Percentiles rank a stretch among this genome's conserved stretches.
These are phyloP conservation scores for Dioctria rufipes DNA, from an alignment of 2,888 invertebrate genomes.

Conservation along the genomic window DNA sequence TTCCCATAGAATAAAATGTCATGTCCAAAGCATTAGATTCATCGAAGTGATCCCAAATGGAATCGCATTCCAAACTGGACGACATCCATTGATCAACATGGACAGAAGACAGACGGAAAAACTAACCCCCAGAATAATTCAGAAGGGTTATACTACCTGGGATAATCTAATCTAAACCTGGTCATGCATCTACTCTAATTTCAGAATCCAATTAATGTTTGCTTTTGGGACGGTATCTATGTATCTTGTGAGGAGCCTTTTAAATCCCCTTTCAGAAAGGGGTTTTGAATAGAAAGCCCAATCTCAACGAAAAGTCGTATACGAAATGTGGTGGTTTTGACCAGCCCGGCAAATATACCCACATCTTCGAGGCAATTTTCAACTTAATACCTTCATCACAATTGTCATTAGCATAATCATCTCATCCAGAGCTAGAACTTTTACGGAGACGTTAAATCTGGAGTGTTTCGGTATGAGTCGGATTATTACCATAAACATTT, in stretches of 20 bases:
- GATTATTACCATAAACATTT: slow-evolving; percentile 37
- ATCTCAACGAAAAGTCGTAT: neutral
- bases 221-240: neutral
- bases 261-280: neutral
- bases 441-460: neutral
- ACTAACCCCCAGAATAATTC: neutral
- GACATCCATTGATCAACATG: neutral
- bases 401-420: slow-evolving; percentile 50
- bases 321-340: neutral
- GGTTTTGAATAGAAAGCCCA: neutral
- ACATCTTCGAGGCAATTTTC: slow-evolving; percentile 8
- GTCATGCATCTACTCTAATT: neutral
- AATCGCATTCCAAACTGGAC: neutral
- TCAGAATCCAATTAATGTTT: slow-evolving; percentile 20
- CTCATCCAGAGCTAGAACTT: slow-evolving; percentile 37
- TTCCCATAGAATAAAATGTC: neutral
- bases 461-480: neutral
- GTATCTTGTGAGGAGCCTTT: neutral
- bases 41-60: neutral
- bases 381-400: slow-evolving; percentile 48
- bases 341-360: neutral
- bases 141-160: slow-evolving; percentile 7
- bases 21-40: neutral
- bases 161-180: neutral
- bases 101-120: neutral